Evolutionary conservation across 1,140 invertebrate species (phyloP), one percentile per base, ranked within the genome.

Genomic region (Drosophila orosa): DNA sequence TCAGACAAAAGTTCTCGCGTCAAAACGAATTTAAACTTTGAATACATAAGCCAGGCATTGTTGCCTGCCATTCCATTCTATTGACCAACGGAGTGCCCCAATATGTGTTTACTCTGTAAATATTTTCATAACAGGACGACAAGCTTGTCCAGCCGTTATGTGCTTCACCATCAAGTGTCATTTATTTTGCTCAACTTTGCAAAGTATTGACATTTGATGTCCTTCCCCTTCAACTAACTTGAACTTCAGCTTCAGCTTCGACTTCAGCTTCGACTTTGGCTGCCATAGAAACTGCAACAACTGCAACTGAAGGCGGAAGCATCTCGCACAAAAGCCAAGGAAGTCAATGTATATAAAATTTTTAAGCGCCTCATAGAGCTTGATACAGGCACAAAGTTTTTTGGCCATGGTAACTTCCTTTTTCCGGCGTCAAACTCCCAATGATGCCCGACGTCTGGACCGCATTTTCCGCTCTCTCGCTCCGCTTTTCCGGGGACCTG

Each of bases 271-370:
- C 52, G 25, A 24, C 59, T 67, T 33, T 1, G 25, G 10, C 25
- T 29, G n/a, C 13, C 29, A 54, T 54, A 35, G 50, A 54, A 54
- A 24, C 19, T 54, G 50, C 50, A 54, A 35, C 45, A 67, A 56
- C 42, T 56, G 65, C 37, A 63, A 42, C 58, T 33, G 57, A 65
- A 86, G 67, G 74, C 68, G 59, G 75, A 75, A 87, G 71, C 74
- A 79, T 48, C 75, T 76, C 40, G 62, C 82, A 78, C 63, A 82
- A 78, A 78, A 76, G 54, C 65, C 59, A 82, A 79, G 83, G 83
- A 86, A 86, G 84, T 83, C 83, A 86, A 83, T 86, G 83, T 83
- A 80, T 83, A 80, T 83, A 86, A 55, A 87, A 86, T 89, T 83
- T 77, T 86, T 86, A 86, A 86, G 79, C 83, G 84, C 80, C 79